Evolutionary conservation across 1,140 invertebrate genomes (phyloP), one percentile per base, ranked within the genome.

Genomic region (Drosophila nikananu): DNA sequence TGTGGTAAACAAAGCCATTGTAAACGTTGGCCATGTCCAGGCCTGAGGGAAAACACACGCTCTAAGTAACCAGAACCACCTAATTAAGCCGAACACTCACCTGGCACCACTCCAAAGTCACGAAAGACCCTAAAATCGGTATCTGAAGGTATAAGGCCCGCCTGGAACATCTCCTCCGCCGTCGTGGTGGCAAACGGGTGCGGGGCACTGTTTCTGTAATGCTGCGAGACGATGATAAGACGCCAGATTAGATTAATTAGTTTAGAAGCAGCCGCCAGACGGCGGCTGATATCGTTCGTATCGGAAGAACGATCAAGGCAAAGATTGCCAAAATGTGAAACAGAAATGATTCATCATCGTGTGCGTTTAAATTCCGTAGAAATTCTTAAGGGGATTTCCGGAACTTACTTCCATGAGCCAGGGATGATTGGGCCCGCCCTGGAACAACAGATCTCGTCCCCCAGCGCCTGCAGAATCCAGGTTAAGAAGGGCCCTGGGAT

Each of bases 1-100:
- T 98, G 82, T 98, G 98, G 84, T 98, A 98, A 0, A 98, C 96
- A 93, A 97, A 98, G 23, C 98, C 98, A 95, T 99, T 98, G 39
- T 96, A 95, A 51, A 96, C 96, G 95, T 98, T 98, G 12, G 97
- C 98, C 94, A 99, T 96, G 94, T 99, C 98, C 72, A 99, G 35
- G 0, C 84, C 83, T 87, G 10, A 10, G 3, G 9, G 2, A 21
- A 25, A 35, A 5, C 27, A 5, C 27, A 5, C 21, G 1, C 10
- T 12, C 10, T 3, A 17, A 57, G 4, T 27, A 15, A 19, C 12
- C 19, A 4, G 3, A 0, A 19, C 9, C n/a, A 44, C 27, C 21
- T 15, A 0, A 23, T 12, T 19, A 6, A 15, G 1, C 1, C 12
- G 8, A 9, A 0, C 15, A 42, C 44, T 17, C 41, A 86, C 83